Conservation (phyloP, 2,113 vertebrate genomes). For the Nestor notabilis region DNA sequence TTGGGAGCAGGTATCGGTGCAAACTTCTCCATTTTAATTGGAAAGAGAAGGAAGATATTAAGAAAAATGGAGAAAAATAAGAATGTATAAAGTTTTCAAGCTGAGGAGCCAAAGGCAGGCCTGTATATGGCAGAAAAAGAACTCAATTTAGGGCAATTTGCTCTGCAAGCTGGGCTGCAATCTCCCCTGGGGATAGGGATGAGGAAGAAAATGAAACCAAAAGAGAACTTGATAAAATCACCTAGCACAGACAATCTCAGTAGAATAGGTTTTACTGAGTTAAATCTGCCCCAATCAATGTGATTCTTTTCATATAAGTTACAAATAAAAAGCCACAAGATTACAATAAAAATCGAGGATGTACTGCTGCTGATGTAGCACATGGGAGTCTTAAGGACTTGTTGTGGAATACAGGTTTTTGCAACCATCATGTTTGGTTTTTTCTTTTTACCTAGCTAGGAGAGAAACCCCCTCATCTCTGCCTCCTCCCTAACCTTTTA, state of each 20-base stretch:
- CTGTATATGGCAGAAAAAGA: constrained; percentile 94
- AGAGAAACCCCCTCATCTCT: constrained; percentile 10
- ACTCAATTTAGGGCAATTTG: constrained; percentile 99
- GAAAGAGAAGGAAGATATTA: constrained; percentile 81
- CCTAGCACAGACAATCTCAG: constrained; percentile 88
- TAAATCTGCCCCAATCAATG: constrained; percentile 97
- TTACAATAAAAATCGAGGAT: constrained; percentile 83
- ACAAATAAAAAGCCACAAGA: constrained; percentile 95
- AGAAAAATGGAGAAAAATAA: constrained; percentile 82
- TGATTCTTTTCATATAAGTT: constrained; percentile 97
- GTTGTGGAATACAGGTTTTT: constrained; percentile 75
- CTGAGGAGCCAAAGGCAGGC: constrained; percentile 88
- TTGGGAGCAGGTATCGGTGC: constrained; percentile 85
- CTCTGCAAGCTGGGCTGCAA: constrained; percentile 92
- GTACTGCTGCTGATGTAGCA: constrained; percentile 74
- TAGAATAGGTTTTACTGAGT: constrained; percentile 96
- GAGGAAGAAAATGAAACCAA: constrained; percentile 96
- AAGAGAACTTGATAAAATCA: constrained; percentile 97
- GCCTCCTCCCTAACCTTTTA: constrained; percentile 9
- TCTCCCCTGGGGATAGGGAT: constrained; percentile 92
- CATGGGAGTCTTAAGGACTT: constrained; percentile 77
- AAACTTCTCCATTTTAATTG: constrained; percentile 87
- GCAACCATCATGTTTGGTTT: constrained; percentile 66
- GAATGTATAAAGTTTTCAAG: constrained; percentile 91
- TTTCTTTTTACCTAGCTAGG: constrained; percentile 53